Evolutionary conservation across 2,113 vertebrate genomes (phyloP).

Genomic region (Rhynchomys soricoides): DNA sequence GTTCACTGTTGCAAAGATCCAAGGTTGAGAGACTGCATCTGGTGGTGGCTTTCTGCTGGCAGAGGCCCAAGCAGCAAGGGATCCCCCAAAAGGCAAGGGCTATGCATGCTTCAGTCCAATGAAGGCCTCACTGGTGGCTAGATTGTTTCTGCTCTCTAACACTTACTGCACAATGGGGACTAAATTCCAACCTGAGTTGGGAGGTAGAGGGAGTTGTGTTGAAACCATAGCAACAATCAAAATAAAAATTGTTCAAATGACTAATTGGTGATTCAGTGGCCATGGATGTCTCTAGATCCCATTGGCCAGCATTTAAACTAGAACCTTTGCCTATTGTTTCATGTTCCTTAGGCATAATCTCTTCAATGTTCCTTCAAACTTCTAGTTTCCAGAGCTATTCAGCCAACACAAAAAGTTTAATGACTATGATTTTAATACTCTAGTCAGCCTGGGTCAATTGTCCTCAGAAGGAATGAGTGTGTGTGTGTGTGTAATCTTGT

Average conservation of each 20-base stretch:
- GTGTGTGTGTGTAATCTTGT: neutral
- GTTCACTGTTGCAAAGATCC: neutral
- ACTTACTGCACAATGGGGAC: neutral
- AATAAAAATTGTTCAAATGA: neutral
- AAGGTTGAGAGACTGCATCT: neutral
- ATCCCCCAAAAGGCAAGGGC: neutral
- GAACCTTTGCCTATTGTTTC: neutral
- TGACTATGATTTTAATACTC: neutral
- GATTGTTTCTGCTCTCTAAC: neutral
- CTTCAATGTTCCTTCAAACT: neutral
- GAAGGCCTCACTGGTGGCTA: neutral
- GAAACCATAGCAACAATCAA: neutral
- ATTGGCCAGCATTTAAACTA: neutral
- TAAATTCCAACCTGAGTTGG: neutral
- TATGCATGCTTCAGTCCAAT: no score
- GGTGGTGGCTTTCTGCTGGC: neutral
- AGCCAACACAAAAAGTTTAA: neutral
- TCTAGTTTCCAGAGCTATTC: neutral
- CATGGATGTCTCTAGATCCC: neutral
- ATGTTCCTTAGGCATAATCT: neutral
- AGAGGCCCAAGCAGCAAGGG: neutral
- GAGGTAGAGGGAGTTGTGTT: neutral
- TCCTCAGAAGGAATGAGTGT: neutral
- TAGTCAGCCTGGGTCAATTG: neutral
- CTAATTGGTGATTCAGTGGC: neutral